Base-by-base conservation (phyloP, 2,113 vertebrate genomes). In the Cebus imitator region DNA sequence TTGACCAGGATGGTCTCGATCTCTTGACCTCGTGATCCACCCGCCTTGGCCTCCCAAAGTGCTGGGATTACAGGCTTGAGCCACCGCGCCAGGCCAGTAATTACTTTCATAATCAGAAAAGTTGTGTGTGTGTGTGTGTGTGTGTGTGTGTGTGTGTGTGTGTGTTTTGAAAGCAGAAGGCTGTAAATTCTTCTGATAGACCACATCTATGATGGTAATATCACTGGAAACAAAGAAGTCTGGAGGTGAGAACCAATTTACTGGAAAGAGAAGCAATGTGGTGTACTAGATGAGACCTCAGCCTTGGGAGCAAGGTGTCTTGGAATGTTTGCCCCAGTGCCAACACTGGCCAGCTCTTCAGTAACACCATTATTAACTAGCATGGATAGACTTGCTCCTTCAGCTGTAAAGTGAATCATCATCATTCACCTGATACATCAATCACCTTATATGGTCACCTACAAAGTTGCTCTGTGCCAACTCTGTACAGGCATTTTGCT, bases 131-230 rank as follows among this genome's bases (percentile, higher is more conserved):
- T 66, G 13, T 43, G 14, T 45, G 37, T 57, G 20, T 66, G 13
- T 43, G 66, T 95, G 43, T 75, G 14, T 45, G 37, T 57, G 20
- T 64, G 13, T 76, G 66, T 93, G 37, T 75, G 35, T 57, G 20
- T 66, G 18, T 78, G 66, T 95, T 95, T 82, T 95, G 86, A 90
- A 90, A 93, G 73, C 35, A 73, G 57, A 82, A 57, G 32, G 73
- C 8, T 72, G 11, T 57, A 93, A 91, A 85, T 68, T 90, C 64
- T 92, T 75, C 37, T 88, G 50, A 27, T 9, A 13, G 23, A 35
- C 17, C 66, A 40, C 58, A n/a, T 32, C 3, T 66, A 8, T 30
- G 30, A 52, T 90, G 66, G 40, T 66, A 75, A 21, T 35, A 43
- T 86, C 35, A 50, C 48, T 90, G 18, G 20, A 76, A 55, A 72